Conservation (phyloP, 1,140 invertebrate species). For the Lasioglossum baleicum region DNA sequence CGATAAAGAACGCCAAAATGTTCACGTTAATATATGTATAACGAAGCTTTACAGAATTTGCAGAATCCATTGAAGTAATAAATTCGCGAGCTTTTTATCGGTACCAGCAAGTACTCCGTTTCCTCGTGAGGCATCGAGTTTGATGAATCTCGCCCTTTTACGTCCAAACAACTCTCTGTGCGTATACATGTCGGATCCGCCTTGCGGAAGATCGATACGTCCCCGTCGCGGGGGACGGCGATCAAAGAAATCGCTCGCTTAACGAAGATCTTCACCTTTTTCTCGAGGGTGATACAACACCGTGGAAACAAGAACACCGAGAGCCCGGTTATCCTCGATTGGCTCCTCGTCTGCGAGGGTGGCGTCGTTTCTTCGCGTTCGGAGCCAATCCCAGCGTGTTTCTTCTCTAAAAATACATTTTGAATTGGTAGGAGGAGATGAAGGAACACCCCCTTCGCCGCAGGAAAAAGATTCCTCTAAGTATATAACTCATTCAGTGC, state of each 20-base stretch:
- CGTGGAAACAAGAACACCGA: constrained; percentile 43
- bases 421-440: constrained; percentile 69
- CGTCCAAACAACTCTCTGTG: neutral
- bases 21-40: too few species aligned
- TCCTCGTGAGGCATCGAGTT: neutral
- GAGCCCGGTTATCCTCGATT: constrained; percentile 51
- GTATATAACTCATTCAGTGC: constrained; percentile 45
- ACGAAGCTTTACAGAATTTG: too few species aligned
- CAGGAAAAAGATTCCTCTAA: constrained; percentile 47
- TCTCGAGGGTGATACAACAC: constrained; percentile 46
- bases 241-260: constrained; percentile 47
- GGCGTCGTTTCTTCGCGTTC: constrained; percentile 63
- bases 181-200: constrained; percentile 1
- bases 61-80: neutral
- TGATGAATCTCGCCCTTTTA: constrained; percentile 19
- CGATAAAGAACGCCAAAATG: too few species aligned
- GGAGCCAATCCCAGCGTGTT: constrained; percentile 59
- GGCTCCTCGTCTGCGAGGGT: constrained; percentile 50
- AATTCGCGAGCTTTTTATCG: neutral
- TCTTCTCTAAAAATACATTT: constrained; percentile 69
- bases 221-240: constrained; percentile 25
- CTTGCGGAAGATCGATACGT: constrained; percentile 20
- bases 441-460: constrained; percentile 54
- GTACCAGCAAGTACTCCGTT: neutral
- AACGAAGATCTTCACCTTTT: constrained; percentile 43